Conservation (phyloP, 2,888 invertebrate species). For the Oscheius sp. region DNA sequence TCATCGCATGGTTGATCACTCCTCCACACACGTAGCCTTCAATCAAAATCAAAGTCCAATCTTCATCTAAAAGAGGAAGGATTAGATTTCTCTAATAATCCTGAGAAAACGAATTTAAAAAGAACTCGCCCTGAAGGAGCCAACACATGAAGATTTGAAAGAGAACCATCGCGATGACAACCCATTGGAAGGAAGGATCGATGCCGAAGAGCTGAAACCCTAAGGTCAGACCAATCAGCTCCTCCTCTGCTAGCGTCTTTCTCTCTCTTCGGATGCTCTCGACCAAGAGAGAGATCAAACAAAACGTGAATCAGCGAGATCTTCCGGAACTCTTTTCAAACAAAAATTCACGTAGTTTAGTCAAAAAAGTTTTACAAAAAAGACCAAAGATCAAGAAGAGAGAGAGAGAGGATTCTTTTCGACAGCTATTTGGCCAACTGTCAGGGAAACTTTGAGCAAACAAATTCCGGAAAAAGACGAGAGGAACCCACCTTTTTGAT, state of each 20-base stretch:
- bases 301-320: too few species aligned
- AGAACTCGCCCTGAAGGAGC: conserved; percentile 51
- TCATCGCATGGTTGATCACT: conserved; percentile 90
- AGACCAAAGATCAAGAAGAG: too few species aligned
- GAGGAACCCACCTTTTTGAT: conserved; percentile 74
- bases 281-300: too few species aligned
- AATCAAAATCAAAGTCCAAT: conserved; percentile 82
- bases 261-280: too few species aligned
- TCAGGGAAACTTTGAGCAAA: not conserved
- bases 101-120: too few species aligned
- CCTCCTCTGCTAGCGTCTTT: conserved; percentile 19
- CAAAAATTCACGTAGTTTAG: too few species aligned
- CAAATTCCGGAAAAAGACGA: too few species aligned
- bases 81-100: not conserved
- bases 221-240: not conserved
- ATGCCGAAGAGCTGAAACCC: conserved; percentile 65
- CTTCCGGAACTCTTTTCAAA: too few species aligned
- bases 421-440: conserved; percentile 3
- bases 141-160: conserved; percentile 61
- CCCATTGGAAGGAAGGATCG: conserved; percentile 62
- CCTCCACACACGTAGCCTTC: conserved; percentile 93
- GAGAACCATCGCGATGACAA: conserved; percentile 56
- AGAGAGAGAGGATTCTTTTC: conserved; percentile 7
- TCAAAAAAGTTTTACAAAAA: too few species aligned
- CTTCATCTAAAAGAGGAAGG: conserved; percentile 72